phyloP scores from a whole-genome alignment of 2,888 invertebrate species.

The Amphipoea lucens region DNA sequence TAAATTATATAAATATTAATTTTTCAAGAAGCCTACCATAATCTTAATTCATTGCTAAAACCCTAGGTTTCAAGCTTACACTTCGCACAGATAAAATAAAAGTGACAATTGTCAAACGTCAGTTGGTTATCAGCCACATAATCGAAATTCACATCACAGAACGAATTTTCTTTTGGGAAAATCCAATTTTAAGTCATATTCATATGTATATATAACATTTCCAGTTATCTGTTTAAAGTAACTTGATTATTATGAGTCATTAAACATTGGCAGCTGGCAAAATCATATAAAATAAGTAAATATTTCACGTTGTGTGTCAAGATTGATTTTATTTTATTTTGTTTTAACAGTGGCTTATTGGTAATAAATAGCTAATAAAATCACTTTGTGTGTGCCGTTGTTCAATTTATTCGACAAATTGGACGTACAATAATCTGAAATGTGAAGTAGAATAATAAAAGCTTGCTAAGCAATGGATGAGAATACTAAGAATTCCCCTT shows the following conservation, averaged over 20 bases:
- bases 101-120: conserved; percentile 49
- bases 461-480: conserved; percentile 87
- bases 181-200: conserved; percentile 61
- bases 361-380: conserved; percentile 85
- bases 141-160: conserved; percentile 65
- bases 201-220: conserved; percentile 41
- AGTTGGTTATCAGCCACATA: conserved; percentile 68
- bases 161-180: conserved; percentile 72
- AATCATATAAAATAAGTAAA: conserved; percentile 80
- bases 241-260: conserved; percentile 62
- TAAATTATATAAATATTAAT: too few relatives aligned
- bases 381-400: conserved; percentile 85
- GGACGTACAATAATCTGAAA: conserved; percentile 84
- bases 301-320: conserved; percentile 84
- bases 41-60: conserved; percentile 22
- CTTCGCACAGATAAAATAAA: conserved; percentile 19
- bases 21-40: too few relatives aligned
- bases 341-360: conserved; percentile 87
- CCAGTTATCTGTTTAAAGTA: conserved; percentile 49
- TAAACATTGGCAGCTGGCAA: conserved; percentile 72
- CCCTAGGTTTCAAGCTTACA: conserved; percentile 21
- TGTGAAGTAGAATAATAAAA: conserved; percentile 82
- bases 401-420: conserved; percentile 77
- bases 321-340: conserved; percentile 89
- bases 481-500: conserved; percentile 87